Evolutionary conservation across 2,113 vertebrate genomes (phyloP).

Genomic region (Mixornis gularis): DNA sequence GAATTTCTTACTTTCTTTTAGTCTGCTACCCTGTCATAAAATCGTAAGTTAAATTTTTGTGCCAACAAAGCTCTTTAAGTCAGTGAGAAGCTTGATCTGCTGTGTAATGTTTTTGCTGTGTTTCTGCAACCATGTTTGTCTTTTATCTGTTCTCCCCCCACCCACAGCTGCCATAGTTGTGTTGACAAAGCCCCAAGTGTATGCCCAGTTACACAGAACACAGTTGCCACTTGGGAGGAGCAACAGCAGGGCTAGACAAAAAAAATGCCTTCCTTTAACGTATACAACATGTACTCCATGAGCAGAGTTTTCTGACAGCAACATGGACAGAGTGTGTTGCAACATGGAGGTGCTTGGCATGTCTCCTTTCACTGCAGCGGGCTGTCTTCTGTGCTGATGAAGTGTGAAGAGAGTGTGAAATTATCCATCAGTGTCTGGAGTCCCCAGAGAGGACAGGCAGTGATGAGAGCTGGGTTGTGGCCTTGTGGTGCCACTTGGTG

Average conservation of each 20-base stretch:
- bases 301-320: background rate
- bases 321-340: background rate
- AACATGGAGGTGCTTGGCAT: accelerated
- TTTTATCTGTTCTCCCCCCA: background rate
- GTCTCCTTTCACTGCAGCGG: background rate
- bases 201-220: background rate
- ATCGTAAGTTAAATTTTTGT: background rate
- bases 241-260: background rate
- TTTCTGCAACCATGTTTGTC: background rate
- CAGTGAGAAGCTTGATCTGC: background rate
- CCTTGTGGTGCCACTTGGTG: accelerated
- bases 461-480: background rate
- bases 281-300: accelerated
- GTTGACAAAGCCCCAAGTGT: background rate
- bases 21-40: background rate
- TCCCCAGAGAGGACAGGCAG: background rate
- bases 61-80: background rate
- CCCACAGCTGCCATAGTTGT: background rate
- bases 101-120: background rate
- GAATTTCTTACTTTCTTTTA: background rate
- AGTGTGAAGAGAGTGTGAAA: background rate
- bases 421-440: background rate
- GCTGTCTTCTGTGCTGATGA: background rate
- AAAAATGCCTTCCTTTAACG: background rate
- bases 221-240: background rate